A percentile compares a stretch with the other conserved stretches of the same genome.
Conservation (phyloP, 2,797 vertebrate genomes). For the Halcyon chelicuti region DNA sequence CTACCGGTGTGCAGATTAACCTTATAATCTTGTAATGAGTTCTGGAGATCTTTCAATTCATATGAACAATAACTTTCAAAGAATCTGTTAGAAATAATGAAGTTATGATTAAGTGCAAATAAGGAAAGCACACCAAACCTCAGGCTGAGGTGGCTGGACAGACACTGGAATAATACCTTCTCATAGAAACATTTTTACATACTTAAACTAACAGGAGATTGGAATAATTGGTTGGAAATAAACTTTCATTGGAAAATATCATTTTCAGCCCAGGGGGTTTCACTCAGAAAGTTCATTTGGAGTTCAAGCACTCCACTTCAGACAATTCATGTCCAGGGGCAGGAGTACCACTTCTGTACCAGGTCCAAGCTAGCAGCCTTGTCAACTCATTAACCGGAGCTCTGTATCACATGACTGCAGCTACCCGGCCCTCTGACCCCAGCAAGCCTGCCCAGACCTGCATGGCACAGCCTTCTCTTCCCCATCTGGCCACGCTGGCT, state of each 20-base stretch:
- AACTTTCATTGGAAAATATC: background rate
- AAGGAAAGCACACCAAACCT: background rate
- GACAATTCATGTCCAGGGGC: background rate
- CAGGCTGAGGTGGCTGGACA: background rate
- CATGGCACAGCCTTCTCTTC: background rate
- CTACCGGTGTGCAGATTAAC: background rate
- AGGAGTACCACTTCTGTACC: background rate
- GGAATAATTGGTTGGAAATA: constrained; percentile 1
- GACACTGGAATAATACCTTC: background rate
- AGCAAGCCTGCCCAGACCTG: background rate
- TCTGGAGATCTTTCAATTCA: background rate
- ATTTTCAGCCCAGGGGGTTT: background rate
- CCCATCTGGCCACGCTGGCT: rapidly evolving
- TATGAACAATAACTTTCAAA: background rate
- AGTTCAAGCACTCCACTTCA: background rate
- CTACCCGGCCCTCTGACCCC: background rate
- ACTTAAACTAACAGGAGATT: background rate
- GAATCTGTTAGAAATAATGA: background rate
- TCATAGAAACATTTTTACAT: background rate
- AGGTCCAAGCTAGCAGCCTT: background rate
- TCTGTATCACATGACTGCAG: background rate
- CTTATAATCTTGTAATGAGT: background rate
- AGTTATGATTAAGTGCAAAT: constrained; percentile 17
- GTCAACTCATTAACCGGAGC: background rate
- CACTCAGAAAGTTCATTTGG: background rate